Evolutionary conservation across 2,888 invertebrate species (phyloP), one percentile per base, ranked within the genome.

Genomic region (Agrypnus murinus): DNA sequence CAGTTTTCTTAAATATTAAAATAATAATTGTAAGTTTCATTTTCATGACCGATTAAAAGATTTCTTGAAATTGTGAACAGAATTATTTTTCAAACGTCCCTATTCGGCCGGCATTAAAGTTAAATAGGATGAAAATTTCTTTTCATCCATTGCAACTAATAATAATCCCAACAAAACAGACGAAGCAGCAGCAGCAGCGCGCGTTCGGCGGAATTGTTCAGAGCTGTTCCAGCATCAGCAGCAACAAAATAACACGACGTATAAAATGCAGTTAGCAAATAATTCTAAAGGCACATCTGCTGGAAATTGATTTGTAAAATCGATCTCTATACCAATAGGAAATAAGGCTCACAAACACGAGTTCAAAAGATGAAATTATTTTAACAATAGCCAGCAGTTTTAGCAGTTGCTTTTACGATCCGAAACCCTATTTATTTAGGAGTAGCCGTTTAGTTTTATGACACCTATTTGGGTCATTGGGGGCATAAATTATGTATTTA

Each of bases 401-500:
- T 60, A 67, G 67, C 66, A 66, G 66, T 60, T 59, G 48, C 53
- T 62, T 65, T 67, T 67, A 58, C 48, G 48, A 57, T 53, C 53
- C 46, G 7, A 34, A 25, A 50, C 58, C 66, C 66, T 59, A 66
- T 59, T 66, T 58, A 65, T 55, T 58, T 66, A 59, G 40, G 59
- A 53, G 60, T 10, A 45, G 48, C 60, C 31, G 36, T 65, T 65
- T 57, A 65, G 65, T 63, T 69, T 69, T 69, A 69, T 58, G 63
- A 64, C 63, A 58, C 64, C 62, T 57, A 69, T 69, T 69, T 58
- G 46, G 69, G 69, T 63, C 69, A 63, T 64, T 46, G 38, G 31
- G 68, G 40, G 34, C 53, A 64, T 69, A 69, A 69, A 69, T 69
- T 63, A 63, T 57, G 40, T 57, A 69, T 63, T 68, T 63, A 57